Percentiles rank a stretch among this genome's conserved stretches.
These are phyloP conservation scores for Tachina grossa DNA, from an alignment of 2,888 invertebrate species.

Conservation along the genomic window DNA sequence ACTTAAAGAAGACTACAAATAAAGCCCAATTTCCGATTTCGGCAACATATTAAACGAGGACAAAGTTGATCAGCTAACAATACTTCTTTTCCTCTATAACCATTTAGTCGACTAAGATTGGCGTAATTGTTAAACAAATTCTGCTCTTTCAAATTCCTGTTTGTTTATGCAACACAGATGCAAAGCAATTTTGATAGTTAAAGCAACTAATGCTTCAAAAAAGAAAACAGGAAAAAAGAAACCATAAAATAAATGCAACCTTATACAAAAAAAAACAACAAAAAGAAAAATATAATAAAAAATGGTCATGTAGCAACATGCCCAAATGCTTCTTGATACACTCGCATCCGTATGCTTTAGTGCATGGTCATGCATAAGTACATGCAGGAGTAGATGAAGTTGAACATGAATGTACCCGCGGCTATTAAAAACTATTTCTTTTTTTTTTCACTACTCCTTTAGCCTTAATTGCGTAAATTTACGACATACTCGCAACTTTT, in stretches of 20 bases:
- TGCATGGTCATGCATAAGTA: constrained; percentile 22
- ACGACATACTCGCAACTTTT: constrained; percentile 62
- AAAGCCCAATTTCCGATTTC: no score
- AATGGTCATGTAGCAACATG: constrained; percentile 59
- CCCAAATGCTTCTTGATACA: constrained; percentile 55
- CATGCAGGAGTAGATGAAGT: constrained; percentile 40
- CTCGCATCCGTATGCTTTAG: constrained; percentile 36
- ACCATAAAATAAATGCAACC: constrained; percentile 41
- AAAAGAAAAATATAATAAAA: constrained; percentile 21
- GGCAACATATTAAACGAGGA: no score
- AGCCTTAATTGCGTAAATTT: constrained; percentile 71
- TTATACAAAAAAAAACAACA: constrained; percentile 10
- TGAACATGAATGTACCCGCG: constrained; percentile 66
- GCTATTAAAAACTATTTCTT: constrained; percentile 69
- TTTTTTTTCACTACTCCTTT: constrained; percentile 39
- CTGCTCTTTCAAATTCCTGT: constrained; percentile 33
- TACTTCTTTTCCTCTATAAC: background rate
- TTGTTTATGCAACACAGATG: constrained; percentile 59
- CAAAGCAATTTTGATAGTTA: constrained; percentile 53
- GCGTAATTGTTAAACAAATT: constrained; percentile 6
- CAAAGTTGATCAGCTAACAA: no score
- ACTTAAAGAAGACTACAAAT: no score
- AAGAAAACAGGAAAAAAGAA: constrained; percentile 1
- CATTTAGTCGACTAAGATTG: constrained; percentile 41
- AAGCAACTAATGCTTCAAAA: constrained; percentile 32